These are phyloP conservation scores for Fissipunctia ypsillon DNA, from an alignment of 2,888 invertebrate species.

Conservation along the genomic window DNA sequence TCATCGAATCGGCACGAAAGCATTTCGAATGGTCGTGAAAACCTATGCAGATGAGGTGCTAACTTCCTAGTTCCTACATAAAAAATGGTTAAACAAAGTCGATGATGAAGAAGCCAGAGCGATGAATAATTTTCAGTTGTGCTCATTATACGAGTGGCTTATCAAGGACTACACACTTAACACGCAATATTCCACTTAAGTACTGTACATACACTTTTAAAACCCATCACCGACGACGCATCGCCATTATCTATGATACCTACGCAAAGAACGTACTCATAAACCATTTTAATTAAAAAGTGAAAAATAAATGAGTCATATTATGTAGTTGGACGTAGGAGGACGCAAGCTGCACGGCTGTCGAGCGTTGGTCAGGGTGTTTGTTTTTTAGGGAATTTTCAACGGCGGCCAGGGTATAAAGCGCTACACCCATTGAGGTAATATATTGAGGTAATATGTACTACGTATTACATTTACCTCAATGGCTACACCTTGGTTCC, in stretches of 20 bases:
- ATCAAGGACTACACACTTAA: slow-evolving; percentile 42
- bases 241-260: slow-evolving; percentile 42
- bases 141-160: slow-evolving; percentile 28
- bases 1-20: not conserved
- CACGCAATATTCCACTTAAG: slow-evolving; percentile 47
- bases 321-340: not conserved
- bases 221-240: slow-evolving; percentile 12
- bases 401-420: not conserved
- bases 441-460: no score
- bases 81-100: slow-evolving; percentile 17
- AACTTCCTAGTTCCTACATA: not conserved
- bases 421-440: not conserved
- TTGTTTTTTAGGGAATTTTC: not conserved
- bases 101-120: slow-evolving; percentile 5
- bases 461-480: no score
- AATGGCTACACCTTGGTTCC: no score
- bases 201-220: slow-evolving; percentile 31
- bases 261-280: slow-evolving; percentile 6
- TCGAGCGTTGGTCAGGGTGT: not conserved
- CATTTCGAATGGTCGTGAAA: not conserved
- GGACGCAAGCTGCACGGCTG: not conserved
- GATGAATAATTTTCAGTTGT: slow-evolving; percentile 35
- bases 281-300: slow-evolving; percentile 29
- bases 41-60: not conserved
- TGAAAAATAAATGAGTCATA: slow-evolving; percentile 17